Evolutionary conservation across 1,140 invertebrate species (phyloP).

Genomic region (Papilio polyxenes): DNA sequence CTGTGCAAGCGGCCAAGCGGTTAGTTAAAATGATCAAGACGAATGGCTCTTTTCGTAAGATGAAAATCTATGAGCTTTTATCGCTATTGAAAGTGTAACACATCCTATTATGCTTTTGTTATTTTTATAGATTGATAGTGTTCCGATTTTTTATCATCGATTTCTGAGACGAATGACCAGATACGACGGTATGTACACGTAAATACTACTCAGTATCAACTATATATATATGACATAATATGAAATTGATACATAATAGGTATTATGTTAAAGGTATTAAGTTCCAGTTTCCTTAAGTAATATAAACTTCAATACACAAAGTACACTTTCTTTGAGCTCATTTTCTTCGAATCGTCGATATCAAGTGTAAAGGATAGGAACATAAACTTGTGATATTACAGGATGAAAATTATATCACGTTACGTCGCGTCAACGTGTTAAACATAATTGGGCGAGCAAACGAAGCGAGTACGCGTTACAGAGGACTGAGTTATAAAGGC

Average conservation of each 20-base stretch:
- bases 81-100: conserved; percentile 19
- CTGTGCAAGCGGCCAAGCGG: conserved; percentile 11
- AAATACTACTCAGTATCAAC: not conserved
- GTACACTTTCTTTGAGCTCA: not conserved
- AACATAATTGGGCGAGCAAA: conserved; percentile 70
- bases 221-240: too few species aligned
- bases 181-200: not conserved
- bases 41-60: conserved; percentile 6
- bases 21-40: conserved; percentile 27
- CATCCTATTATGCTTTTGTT: not conserved
- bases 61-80: conserved; percentile 8
- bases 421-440: conserved; percentile 53
- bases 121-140: not conserved
- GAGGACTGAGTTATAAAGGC: conserved; percentile 56
- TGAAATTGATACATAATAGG: not conserved
- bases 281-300: not conserved
- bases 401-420: conserved; percentile 39
- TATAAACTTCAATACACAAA: not conserved
- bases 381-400: conserved; percentile 8
- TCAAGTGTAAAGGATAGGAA: not conserved
- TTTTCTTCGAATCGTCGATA: conserved; percentile 7
- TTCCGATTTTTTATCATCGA: not conserved
- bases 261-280: not conserved
- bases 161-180: not conserved
- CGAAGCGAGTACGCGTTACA: conserved; percentile 64